Percentiles rank a stretch among this genome's conserved stretches.
phyloP scores from a whole-genome alignment of 1,140 invertebrate species.

The Nymphalis io region DNA sequence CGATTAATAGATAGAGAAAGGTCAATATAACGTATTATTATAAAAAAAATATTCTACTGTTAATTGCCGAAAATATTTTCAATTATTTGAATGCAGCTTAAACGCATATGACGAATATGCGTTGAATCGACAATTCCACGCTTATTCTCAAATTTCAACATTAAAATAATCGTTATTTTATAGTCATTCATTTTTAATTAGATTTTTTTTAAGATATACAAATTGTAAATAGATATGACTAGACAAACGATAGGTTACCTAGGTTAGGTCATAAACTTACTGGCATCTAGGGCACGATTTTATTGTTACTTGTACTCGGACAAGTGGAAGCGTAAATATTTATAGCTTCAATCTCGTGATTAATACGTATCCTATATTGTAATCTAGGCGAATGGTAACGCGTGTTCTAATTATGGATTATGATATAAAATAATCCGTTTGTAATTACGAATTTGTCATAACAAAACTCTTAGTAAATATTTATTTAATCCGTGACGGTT shows the following conservation, averaged over 20 bases:
- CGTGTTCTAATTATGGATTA: constrained; percentile 3
- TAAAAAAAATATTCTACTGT: too few species aligned
- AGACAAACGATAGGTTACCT: constrained; percentile 4
- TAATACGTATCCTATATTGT: constrained; percentile 41
- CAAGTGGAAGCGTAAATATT: constrained; percentile 42
- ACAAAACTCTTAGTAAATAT: too few species aligned
- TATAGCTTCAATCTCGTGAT: constrained; percentile 42
- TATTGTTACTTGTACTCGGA: constrained; percentile 47
- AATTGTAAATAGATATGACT: background rate
- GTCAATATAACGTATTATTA: background rate
- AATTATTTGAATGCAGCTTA: too few species aligned
- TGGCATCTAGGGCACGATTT: constrained; percentile 52
- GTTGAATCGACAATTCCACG: too few species aligned
- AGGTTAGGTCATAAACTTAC: constrained; percentile 51
- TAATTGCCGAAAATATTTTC: too few species aligned
- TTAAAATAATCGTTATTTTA: too few species aligned
- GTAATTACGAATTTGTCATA: background rate
- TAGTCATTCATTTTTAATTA: background rate
- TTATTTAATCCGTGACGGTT: too few species aligned
- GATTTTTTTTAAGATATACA: background rate
- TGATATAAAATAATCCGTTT: background rate
- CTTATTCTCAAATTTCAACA: too few species aligned
- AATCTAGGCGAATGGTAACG: constrained; percentile 28
- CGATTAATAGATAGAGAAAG: background rate
- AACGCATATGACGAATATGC: too few species aligned